Evolutionary conservation across 2,888 invertebrate species (phyloP).

Genomic region (Lithophane socia): DNA sequence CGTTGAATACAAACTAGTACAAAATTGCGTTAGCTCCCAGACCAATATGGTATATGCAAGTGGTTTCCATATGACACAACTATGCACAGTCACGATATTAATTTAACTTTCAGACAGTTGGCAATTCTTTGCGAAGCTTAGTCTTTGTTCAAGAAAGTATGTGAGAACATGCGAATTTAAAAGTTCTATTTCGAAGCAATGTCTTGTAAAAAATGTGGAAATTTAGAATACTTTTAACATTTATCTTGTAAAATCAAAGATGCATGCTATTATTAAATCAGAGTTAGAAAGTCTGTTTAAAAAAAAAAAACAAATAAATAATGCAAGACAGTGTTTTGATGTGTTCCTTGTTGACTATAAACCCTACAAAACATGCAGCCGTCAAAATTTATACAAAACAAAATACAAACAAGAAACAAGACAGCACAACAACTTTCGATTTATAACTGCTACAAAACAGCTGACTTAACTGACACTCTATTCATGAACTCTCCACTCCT

Average conservation of each 20-base stretch:
- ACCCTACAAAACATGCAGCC: neutral
- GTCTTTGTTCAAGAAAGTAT: constrained; percentile 47
- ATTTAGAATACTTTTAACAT: constrained; percentile 43
- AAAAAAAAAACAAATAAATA: neutral
- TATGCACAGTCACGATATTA: constrained; percentile 59
- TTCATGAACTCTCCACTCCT: constrained; percentile 41
- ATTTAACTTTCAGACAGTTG: constrained; percentile 54
- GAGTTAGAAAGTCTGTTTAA: neutral
- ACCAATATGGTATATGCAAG: constrained; percentile 44
- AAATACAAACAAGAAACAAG: neutral
- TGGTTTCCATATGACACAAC: constrained; percentile 41
- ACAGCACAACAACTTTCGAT: neutral
- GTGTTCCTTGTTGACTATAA: no score
- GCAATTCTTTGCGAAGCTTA: constrained; percentile 38
- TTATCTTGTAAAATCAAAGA: constrained; percentile 39
- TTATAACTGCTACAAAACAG: neutral
- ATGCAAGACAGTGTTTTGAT: neutral
- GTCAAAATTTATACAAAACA: neutral
- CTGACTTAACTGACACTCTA: neutral
- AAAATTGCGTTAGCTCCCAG: constrained; percentile 57
- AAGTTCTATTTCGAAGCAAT: constrained; percentile 14
- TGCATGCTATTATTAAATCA: constrained; percentile 11
- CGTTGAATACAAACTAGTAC: constrained; percentile 52
- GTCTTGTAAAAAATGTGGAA: constrained; percentile 27
- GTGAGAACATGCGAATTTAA: constrained; percentile 36